Conservation (phyloP, 1,140 invertebrate genomes). For the Panagrolaimus sp. region DNA sequence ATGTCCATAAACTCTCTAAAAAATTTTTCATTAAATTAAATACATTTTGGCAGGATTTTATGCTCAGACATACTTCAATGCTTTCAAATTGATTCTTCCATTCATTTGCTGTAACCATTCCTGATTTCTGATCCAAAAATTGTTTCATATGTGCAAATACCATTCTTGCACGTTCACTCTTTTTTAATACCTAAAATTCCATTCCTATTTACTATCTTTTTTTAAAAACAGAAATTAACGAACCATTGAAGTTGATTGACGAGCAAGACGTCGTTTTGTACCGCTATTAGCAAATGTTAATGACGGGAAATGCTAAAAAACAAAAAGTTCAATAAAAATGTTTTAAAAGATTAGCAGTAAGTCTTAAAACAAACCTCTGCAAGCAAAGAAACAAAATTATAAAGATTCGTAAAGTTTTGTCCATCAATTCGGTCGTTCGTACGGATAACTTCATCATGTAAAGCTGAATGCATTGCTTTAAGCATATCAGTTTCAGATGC, state of each 20-base stretch:
- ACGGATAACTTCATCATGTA: conserved; percentile 49
- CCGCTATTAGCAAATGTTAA: conserved; percentile 30
- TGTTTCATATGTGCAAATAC: conserved; percentile 48
- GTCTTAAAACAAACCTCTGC: conserved; percentile 43
- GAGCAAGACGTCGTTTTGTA: conserved; percentile 22
- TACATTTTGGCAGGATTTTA: conserved; percentile 42
- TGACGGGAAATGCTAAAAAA: conserved; percentile 40
- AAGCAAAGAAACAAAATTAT: conserved; percentile 51
- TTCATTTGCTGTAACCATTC: conserved; percentile 35
- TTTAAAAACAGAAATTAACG: conserved; percentile 6
- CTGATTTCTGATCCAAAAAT: conserved; percentile 33
- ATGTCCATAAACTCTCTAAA: conserved; percentile 32
- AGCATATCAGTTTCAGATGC: conserved; percentile 58
- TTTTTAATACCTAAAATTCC: conserved; percentile 35
- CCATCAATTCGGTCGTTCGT: conserved; percentile 39
- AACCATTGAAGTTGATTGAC: conserved; percentile 32
- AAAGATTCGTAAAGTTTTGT: conserved; percentile 49
- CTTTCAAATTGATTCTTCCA: conserved; percentile 51
- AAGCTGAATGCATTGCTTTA: conserved; percentile 48
- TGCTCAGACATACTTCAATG: conserved; percentile 38
- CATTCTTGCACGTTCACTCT: conserved; percentile 47
- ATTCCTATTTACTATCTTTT: conserved; percentile 16
- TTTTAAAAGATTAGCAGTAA: not conserved
- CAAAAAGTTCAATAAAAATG: not conserved
- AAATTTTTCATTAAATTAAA: conserved; percentile 21